Conservation (phyloP, 2,888 invertebrate genomes). For the Megalurothrips usitatus region DNA sequence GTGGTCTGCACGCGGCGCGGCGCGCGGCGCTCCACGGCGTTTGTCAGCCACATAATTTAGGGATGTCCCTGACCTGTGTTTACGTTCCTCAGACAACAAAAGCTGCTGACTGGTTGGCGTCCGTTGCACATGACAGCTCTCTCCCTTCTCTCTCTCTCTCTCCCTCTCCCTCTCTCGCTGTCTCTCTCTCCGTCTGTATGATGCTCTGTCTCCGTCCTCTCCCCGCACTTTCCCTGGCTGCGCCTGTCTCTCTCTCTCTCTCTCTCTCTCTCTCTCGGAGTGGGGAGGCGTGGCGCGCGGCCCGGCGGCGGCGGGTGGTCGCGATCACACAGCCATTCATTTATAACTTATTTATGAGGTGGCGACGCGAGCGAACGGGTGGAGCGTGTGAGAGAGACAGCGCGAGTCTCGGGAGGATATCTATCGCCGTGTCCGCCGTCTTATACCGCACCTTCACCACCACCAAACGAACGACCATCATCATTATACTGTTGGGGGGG, state of each 20-base stretch:
- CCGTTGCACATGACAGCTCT: neutral
- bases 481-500: neutral
- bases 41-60: neutral
- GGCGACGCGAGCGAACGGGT: neutral
- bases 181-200: no score
- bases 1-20: neutral
- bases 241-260: no score
- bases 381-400: no score
- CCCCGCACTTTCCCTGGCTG: neutral
- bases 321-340: neutral
- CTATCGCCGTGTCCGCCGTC: neutral
- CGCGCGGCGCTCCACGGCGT: neutral
- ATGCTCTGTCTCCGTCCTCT: no score
- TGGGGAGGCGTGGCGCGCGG: neutral
- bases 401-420: no score
- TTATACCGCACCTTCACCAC: neutral
- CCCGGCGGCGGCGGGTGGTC: constrained; percentile 6
- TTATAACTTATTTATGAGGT: constrained; percentile 11
- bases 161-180: no score
- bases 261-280: neutral
- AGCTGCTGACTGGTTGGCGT: neutral
- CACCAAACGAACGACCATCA: no score
- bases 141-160: neutral
- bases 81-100: constrained; percentile 15
- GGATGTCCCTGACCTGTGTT: constrained; percentile 17